Conservation (phyloP, 2,888 invertebrate genomes). For the Mechanitis messenoides region DNA sequence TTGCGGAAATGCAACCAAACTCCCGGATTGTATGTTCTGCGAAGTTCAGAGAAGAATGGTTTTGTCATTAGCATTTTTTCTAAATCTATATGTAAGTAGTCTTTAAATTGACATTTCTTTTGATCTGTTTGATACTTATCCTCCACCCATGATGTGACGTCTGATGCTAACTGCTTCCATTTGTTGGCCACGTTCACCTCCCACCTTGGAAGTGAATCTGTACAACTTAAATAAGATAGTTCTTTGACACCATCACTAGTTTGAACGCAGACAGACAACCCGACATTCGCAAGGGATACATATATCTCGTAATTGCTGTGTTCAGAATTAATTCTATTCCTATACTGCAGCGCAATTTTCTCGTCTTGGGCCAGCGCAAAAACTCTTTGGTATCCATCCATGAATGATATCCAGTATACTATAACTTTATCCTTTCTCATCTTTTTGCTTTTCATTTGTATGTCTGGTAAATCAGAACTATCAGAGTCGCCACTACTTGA, state of each 20-base stretch:
- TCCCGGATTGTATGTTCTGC: conserved; percentile 84
- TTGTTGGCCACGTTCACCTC: conserved; percentile 86
- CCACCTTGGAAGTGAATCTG: conserved; percentile 85
- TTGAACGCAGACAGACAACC: conserved; percentile 77
- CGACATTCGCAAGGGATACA: conserved; percentile 82
- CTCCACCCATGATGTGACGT: conserved; percentile 88
- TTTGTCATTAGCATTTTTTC: conserved; percentile 91
- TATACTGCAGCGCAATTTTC: conserved; percentile 79
- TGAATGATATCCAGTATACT: conserved; percentile 88
- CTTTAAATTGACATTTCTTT: conserved; percentile 84
- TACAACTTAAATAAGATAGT: conserved; percentile 80
- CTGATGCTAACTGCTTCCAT: conserved; percentile 87
- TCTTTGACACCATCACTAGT: conserved; percentile 73
- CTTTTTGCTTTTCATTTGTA: conserved; percentile 73
- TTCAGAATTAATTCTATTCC: conserved; percentile 79
- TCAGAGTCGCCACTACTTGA: conserved; percentile 80
- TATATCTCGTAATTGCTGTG: conserved; percentile 81
- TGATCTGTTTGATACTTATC: conserved; percentile 84
- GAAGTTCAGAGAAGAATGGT: conserved; percentile 87
- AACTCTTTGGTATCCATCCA: conserved; percentile 84
- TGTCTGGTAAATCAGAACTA: conserved; percentile 63
- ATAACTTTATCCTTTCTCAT: conserved; percentile 84
- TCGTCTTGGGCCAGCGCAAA: conserved; percentile 86
- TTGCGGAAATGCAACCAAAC: conserved; percentile 84
- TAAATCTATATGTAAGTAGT: conserved; percentile 87